Conservation (phyloP, 2,113 vertebrate genomes). For the Perognathus longimembris region DNA sequence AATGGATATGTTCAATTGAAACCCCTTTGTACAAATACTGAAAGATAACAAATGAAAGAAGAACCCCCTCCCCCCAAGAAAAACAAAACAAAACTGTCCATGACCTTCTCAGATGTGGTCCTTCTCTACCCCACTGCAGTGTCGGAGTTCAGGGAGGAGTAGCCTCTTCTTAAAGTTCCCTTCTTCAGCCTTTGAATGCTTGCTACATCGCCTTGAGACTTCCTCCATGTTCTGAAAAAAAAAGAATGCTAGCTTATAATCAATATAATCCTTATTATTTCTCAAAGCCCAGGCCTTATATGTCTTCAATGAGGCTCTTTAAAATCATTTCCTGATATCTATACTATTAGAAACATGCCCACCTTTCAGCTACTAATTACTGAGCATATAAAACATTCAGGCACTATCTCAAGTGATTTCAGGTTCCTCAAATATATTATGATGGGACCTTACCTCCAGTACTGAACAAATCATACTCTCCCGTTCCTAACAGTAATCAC, state of each 20-base stretch:
- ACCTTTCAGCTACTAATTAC: background rate
- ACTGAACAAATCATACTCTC: background rate
- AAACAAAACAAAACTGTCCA: too few relatives aligned
- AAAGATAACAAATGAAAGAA: too few relatives aligned
- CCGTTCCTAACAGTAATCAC: background rate
- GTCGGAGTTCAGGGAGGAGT: background rate
- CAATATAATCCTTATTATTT: background rate
- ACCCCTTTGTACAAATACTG: too few relatives aligned
- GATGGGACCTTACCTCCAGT: background rate
- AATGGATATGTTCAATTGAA: too few relatives aligned
- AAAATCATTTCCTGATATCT: background rate
- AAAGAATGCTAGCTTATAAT: background rate
- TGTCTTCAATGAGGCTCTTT: background rate
- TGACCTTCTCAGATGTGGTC: too few relatives aligned
- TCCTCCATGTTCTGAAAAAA: background rate
- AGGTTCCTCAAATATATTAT: background rate
- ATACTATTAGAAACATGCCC: background rate
- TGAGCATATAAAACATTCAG: background rate
- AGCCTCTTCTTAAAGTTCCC: background rate
- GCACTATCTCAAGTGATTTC: background rate
- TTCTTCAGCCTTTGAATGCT: background rate
- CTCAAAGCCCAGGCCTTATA: background rate
- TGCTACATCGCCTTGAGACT: background rate
- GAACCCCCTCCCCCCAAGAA: too few relatives aligned
- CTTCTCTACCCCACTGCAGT: rapidly evolving